A percentile compares a stretch with the other conserved stretches of the same genome.
Conservation (phyloP, 92 coral and sea anemone species). For the Heliopora coerulea region DNA sequence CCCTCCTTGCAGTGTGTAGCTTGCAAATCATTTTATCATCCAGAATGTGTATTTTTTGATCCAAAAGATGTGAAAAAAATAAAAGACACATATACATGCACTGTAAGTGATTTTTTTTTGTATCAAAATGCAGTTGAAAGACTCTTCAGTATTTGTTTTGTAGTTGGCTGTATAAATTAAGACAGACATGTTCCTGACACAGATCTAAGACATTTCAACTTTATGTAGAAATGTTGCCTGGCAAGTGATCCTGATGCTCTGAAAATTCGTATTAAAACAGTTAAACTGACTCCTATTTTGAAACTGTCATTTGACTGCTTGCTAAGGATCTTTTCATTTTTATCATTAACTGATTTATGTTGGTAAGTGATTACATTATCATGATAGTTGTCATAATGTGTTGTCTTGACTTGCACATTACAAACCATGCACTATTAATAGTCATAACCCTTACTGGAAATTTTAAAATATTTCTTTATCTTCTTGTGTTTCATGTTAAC, state of each 20-base stretch:
- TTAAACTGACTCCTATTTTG: conserved; percentile 57
- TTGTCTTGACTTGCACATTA: no score
- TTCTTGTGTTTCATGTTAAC: neutral
- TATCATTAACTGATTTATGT: conserved; percentile 60
- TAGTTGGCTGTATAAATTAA: no score
- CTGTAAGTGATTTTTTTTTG: conserved; percentile 45
- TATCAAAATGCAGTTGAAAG: no score
- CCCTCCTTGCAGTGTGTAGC: conserved; percentile 63
- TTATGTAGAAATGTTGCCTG: conserved; percentile 60
- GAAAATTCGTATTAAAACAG: conserved; percentile 58
- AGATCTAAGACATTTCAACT: no score
- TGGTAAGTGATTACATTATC: conserved; percentile 26
- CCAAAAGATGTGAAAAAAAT: conserved; percentile 53
- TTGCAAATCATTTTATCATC: conserved; percentile 67
- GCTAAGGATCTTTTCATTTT: conserved; percentile 62
- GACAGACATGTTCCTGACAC: no score
- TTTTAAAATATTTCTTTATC: neutral
- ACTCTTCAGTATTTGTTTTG: no score
- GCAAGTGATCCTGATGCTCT: conserved; percentile 70
- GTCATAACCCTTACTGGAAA: no score
- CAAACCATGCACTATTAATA: no score
- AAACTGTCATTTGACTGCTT: conserved; percentile 72
- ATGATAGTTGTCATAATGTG: no score
- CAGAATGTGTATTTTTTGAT: conserved; percentile 68
- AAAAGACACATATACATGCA: conserved; percentile 59